Conservation (phyloP, 2,888 invertebrate species). For the Microplitis manilae region DNA sequence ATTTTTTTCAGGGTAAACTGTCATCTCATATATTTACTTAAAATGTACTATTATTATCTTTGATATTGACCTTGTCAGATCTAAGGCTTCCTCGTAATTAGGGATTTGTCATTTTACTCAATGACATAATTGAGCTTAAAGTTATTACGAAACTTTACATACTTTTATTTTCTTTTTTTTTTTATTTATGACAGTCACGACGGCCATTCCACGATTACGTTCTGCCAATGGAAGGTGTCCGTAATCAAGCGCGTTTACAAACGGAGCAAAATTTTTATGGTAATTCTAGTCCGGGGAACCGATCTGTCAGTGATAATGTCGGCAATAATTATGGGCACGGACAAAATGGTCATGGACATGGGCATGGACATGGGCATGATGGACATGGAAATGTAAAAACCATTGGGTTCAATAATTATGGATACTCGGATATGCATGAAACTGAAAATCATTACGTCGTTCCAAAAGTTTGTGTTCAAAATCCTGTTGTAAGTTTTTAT, state of each 20-base stretch:
- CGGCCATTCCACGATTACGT: slow-evolving; percentile 65
- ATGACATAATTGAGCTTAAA: slow-evolving; percentile 4
- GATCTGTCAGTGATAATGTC: background rate
- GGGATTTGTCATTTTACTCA: slow-evolving; percentile 24
- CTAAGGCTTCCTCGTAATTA: slow-evolving; percentile 37
- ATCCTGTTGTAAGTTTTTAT: slow-evolving; percentile 59
- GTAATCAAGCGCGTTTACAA: slow-evolving; percentile 43
- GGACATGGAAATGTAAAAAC: slow-evolving; percentile 42
- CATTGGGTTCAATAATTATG: slow-evolving; percentile 65
- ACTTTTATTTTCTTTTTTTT: slow-evolving; percentile 26
- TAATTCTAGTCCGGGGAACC: slow-evolving; percentile 54
- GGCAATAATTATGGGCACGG: background rate
- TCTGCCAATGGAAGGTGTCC: slow-evolving; percentile 52
- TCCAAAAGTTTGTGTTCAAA: slow-evolving; percentile 63
- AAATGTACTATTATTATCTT: no score
- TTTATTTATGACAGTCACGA: slow-evolving; percentile 52
- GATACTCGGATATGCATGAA: slow-evolving; percentile 66
- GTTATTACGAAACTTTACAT: slow-evolving; percentile 6
- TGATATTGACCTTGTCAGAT: slow-evolving; percentile 16
- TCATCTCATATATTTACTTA: no score
- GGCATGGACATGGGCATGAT: background rate
- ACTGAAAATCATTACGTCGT: slow-evolving; percentile 62
- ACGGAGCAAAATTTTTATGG: slow-evolving; percentile 63
- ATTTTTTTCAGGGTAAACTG: no score
- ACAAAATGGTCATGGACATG: background rate